Evolutionary conservation across 1,140 invertebrate genomes (phyloP), one percentile per base, ranked within the genome.

Genomic region (Cyrtorhinus lividipennis): DNA sequence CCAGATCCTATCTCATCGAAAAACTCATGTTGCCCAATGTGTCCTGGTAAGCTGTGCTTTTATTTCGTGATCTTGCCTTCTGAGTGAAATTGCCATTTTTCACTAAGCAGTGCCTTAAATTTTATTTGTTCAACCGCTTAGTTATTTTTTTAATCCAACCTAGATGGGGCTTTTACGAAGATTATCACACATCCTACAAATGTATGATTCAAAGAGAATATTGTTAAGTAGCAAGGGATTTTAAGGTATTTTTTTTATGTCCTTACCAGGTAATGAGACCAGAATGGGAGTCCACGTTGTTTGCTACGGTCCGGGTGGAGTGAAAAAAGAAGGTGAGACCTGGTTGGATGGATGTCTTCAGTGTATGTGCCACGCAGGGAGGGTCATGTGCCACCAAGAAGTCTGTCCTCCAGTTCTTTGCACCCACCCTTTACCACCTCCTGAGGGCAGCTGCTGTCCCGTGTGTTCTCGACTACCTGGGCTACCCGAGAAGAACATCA

Each of bases 341-440:
- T 79, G 77, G 77, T 65, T 68, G 18, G 62, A 70, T 2, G 63
- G 70, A 3, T 80, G 78, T 65, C 74, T 77, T 2, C 67, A 72
- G 15, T 80, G 79, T 68, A 72, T 78, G 10, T 80, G 79, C 66
- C 77, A 78, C 53, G 66, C 72, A 27, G 78, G 78, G 1, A 72
- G 73, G 45, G 73, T 76, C 3, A 67, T 80, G n/a, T 80, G 79
- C 67, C 69, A 75, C 53, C 70, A 70, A 5, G 66, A 71, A 30
- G 64, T 69, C 20, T 78, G 76, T 66, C 75, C 74, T n/a, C 75
- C 76, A 3, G 66, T 72, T 1, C 70, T 74, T 15, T 74, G 73
- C 61, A 27, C 66, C 13, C 56, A 68, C 48, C 69, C 69, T 1
- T n/a, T 62, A 12, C 66, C 66, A 10, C 15, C 59, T 10, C 59